Base-by-base conservation (phyloP, 64 coral and sea anemone species). In the Stylophora pistillata region DNA sequence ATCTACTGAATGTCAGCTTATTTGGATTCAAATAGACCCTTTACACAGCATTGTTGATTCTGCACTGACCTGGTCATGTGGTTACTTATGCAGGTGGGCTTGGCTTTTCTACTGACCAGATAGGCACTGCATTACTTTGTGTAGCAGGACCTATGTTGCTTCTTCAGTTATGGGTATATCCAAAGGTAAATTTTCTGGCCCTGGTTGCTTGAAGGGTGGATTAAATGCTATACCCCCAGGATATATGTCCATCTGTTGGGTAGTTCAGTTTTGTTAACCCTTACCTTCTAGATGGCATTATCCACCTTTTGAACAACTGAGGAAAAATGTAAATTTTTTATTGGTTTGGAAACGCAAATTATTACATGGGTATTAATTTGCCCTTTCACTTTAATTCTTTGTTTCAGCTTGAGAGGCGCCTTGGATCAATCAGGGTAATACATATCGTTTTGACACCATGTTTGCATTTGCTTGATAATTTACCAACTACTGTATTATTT, bases 101-200 rank as follows among this genome's bases (percentile, higher is more conserved):
- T 53, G 90, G 85, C 11, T 96, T 96, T 85, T 79, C 78, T 31
- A 92, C 90, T 0, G 86, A 89, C 59, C 76, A 92, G 82, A 89
- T 96, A 56, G 94, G 94, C 72, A 96, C 90, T 55, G 57, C 76
- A 4, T 75, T 96, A 16, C 73, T 96, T 1, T 58, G 83, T 41
- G 62, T 85, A 21, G 90, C 78, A 17, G 55, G 72, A 21, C 64
- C 83, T 4, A 74, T 96, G 57, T 85, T 89, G 33, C 2, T 86
- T 58, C 74, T 92, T 74, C 89, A 92, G 54, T 56, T 87, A 37
- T 58, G 68, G 13, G 30, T 92, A 15, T 89, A 89, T 74, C 94
- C 91, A 3, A 96, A 89, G 94, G 94, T 96, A 88, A 55, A 52
- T 28, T 21, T 25, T 27, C n/a, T 58, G 53, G 15, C 53, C 0